phyloP scores from a whole-genome alignment of 2,888 invertebrate species.

The Conomelus anceps region DNA sequence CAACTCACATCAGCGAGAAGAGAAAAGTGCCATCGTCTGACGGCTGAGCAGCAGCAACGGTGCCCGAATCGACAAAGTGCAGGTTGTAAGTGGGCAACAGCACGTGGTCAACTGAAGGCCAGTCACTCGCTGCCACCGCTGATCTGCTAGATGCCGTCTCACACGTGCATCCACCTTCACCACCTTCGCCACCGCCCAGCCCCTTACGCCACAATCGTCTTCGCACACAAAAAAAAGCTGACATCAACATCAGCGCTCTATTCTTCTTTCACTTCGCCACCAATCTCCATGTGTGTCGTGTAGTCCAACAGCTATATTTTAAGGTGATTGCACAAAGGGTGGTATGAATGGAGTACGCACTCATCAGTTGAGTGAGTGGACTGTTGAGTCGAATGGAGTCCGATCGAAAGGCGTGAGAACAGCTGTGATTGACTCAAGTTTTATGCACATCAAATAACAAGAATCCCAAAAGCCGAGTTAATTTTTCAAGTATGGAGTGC shows the following conservation, averaged over 20 bases:
- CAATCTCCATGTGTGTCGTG: too few relatives aligned
- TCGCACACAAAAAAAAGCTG: not conserved
- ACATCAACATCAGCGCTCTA: not conserved
- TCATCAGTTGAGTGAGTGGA: too few relatives aligned
- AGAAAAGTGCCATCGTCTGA: not conserved
- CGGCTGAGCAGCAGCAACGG: not conserved
- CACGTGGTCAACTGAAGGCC: not conserved
- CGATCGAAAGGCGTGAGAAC: too few relatives aligned
- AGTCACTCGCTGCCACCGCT: not conserved
- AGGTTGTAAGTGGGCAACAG: not conserved
- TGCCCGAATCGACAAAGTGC: not conserved
- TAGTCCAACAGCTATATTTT: too few relatives aligned
- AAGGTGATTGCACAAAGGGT: too few relatives aligned
- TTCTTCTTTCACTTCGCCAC: too few relatives aligned
- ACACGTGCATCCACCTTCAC: not conserved
- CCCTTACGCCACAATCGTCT: not conserved
- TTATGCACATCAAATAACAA: too few relatives aligned
- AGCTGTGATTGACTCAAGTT: too few relatives aligned
- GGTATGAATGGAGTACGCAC: too few relatives aligned
- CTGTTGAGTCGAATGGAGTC: too few relatives aligned
- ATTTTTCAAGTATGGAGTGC: too few relatives aligned
- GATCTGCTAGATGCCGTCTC: not conserved
- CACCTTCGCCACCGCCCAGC: not conserved
- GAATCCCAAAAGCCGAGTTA: too few relatives aligned
- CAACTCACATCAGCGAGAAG: constrained; percentile 6